Conservation (phyloP, 2,888 invertebrate species). For the Xylophagus ater region DNA sequence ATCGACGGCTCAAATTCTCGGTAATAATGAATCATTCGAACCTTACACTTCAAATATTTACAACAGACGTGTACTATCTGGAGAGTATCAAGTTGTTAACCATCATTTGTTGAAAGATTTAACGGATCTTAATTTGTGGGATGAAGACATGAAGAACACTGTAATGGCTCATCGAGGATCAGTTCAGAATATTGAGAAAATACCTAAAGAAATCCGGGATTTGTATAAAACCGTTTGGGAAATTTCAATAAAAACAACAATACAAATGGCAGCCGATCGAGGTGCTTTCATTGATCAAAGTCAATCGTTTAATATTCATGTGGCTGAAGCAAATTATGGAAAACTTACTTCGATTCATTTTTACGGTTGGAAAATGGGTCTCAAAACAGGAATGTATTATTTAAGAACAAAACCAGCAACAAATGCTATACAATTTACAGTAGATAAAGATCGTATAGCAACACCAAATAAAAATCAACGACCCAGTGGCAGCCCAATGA, state of each 20-base stretch:
- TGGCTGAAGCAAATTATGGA: conserved; percentile 79
- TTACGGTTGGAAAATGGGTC: conserved; percentile 86
- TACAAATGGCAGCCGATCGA: conserved; percentile 90
- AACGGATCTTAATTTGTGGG: conserved; percentile 80
- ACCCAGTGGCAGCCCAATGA: not conserved
- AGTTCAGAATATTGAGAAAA: conserved; percentile 67
- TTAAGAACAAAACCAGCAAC: conserved; percentile 85
- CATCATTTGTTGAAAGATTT: conserved; percentile 84
- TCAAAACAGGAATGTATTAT: conserved; percentile 97
- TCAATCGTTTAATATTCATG: conserved; percentile 89
- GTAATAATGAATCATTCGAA: conserved; percentile 92
- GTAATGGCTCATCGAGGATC: conserved; percentile 83
- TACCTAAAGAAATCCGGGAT: conserved; percentile 69
- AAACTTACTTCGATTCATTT: conserved; percentile 93
- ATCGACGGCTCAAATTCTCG: conserved; percentile 93
- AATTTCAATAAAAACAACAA: conserved; percentile 74
- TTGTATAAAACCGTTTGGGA: conserved; percentile 94
- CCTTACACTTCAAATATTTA: conserved; percentile 94
- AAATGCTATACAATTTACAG: conserved; percentile 88
- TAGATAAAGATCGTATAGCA: conserved; percentile 56
- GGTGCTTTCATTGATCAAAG: conserved; percentile 95
- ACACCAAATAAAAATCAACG: not conserved
- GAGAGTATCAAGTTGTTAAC: conserved; percentile 88
- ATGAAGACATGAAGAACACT: conserved; percentile 82
- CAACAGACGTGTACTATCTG: conserved; percentile 76